A percentile compares a stretch with the other conserved stretches of the same genome.
phyloP scores from a whole-genome alignment of 1,140 invertebrate species.

The Epicauta chinensis region DNA sequence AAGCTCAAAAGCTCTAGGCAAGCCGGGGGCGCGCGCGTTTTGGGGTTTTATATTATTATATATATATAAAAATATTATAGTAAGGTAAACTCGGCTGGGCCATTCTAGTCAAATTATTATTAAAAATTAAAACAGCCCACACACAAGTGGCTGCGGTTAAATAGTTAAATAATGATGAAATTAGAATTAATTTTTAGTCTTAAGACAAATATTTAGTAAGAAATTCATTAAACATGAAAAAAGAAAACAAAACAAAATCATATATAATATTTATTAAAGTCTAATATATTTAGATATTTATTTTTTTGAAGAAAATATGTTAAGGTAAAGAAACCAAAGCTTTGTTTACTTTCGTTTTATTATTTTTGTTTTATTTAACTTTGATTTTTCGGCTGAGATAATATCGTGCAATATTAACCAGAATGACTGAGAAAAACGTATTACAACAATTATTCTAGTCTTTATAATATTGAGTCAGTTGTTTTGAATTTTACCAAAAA shows the following conservation, averaged over 20 bases:
- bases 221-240: no score
- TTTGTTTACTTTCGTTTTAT: no score
- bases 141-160: slow-evolving; percentile 28
- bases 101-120: slow-evolving; percentile 44
- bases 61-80: slow-evolving; percentile 5
- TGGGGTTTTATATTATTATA: neutral
- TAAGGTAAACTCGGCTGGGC: slow-evolving; percentile 32
- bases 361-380: slow-evolving; percentile 25
- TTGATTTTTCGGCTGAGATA: slow-evolving; percentile 36
- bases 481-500: no score
- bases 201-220: slow-evolving; percentile 40
- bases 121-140: slow-evolving; percentile 35
- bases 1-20: slow-evolving; percentile 8
- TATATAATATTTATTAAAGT: slow-evolving; percentile 38
- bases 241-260: slow-evolving; percentile 22
- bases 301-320: slow-evolving; percentile 15
- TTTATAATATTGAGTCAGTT: no score
- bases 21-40: slow-evolving; percentile 13
- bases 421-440: slow-evolving; percentile 35
- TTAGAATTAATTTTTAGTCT: slow-evolving; percentile 37
- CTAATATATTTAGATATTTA: slow-evolving; percentile 36
- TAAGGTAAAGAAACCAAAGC: no score
- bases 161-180: slow-evolving; percentile 31
- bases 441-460: slow-evolving; percentile 22
- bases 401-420: slow-evolving; percentile 40